Base-by-base conservation (phyloP, 1,140 invertebrate genomes). In the Hyposmocoma kahamanoa region DNA sequence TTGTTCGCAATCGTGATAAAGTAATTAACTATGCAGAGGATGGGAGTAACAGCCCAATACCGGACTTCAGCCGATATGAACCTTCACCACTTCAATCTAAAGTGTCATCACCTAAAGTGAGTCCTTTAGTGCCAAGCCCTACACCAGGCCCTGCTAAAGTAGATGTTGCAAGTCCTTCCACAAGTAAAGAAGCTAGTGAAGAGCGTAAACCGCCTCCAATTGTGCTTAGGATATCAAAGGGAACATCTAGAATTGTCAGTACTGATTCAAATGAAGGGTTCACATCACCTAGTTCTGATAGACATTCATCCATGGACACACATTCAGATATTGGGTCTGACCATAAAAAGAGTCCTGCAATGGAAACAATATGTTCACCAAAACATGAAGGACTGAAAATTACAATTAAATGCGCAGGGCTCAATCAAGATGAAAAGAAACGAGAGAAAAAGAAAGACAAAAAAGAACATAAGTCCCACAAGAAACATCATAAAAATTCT, bases 181-280 rank as follows among this genome's bases (percentile, higher is more conserved):
- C 79, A 26, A 84, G 79, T 61, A 84, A 80, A 70, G 79, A 81
- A 32, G 45, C 62, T 36, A 78, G 62, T 72, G 79, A 85, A 38
- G 82, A 85, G 59, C 59, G 78, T 28, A 85, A 85, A 62, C 82
- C 82, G 44, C 89, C 89, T 49, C 89, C 89, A 28, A 90, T 90
- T 58, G 89, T 90, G 36, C 62, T 90, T 6, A 80, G 89, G 64
- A 90, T 90, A 80, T 90, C 89, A 28, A 90, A 90, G 74, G 89
- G 89, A 41, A 90, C 89, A 45, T 90, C 89, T 26, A 87, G 89
- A 56, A 86, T 90, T 67, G 87, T 90, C 41, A 90, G 89, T 63
- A 90, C 89, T 30, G 89, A 90, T 61, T 90, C 88, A 46, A 89
- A 90, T 82, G 89, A 89, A 71, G 73, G 85, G 13, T 76, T 87